phyloP scores from a whole-genome alignment of 2,888 invertebrate species.

The Merodon equestris region DNA sequence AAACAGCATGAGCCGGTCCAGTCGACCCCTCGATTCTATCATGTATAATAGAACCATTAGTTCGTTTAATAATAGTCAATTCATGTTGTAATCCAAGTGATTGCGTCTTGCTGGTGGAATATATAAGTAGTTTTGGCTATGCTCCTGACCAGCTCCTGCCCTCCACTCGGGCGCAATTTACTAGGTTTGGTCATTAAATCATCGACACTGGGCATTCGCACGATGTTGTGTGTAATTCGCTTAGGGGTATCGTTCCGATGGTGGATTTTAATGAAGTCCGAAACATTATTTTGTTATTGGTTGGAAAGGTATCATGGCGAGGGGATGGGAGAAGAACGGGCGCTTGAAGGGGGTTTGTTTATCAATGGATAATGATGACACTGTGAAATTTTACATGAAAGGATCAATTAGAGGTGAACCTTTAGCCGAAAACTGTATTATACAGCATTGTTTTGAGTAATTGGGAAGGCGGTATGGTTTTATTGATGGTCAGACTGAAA shows the following conservation, averaged over 20 bases:
- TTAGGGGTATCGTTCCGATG: neutral
- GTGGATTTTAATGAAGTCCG: conserved; percentile 17
- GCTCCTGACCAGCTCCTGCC: too few species aligned
- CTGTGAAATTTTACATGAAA: neutral
- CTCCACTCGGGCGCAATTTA: neutral
- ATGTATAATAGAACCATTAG: conserved; percentile 62
- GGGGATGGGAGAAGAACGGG: too few species aligned
- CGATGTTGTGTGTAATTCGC: neutral
- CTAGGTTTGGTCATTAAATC: conserved; percentile 25
- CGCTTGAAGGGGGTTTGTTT: neutral
- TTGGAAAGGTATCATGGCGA: neutral
- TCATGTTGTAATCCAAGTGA: conserved; percentile 57
- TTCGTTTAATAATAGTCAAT: conserved; percentile 57
- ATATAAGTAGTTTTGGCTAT: conserved; percentile 17
- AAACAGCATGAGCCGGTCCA: too few species aligned
- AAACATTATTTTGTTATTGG: conserved; percentile 20
- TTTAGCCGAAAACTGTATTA: too few species aligned
- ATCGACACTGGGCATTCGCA: conserved; percentile 7
- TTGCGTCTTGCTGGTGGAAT: conserved; percentile 50
- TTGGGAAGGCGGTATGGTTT: too few species aligned
- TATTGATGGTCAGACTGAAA: too few species aligned
- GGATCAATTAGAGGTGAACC: neutral
- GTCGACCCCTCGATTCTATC: too few species aligned
- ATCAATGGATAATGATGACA: conserved; percentile 18
- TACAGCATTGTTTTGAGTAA: too few species aligned